Evolutionary conservation across 2,888 invertebrate species (phyloP).

Genomic region (Temnothorax ravouxi): DNA sequence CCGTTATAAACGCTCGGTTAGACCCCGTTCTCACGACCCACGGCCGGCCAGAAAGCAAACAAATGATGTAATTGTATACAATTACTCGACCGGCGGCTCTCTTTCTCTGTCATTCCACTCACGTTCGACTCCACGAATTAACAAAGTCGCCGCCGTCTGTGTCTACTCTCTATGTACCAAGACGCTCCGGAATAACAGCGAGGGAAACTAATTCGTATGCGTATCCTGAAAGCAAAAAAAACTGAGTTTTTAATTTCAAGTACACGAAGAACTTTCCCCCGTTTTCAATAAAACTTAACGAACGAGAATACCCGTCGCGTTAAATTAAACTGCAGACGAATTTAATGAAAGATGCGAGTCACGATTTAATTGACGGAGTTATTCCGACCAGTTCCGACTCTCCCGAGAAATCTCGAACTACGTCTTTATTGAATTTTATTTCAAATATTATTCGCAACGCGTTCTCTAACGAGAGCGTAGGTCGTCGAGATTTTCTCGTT

Average conservation of each 20-base stretch:
- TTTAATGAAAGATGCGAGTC: background rate
- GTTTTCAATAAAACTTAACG: background rate
- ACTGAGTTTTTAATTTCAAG: background rate
- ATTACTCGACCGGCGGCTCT: constrained; percentile 26
- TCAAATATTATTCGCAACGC: background rate
- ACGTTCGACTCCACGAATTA: constrained; percentile 40
- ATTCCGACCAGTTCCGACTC: too few species aligned
- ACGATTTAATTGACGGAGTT: background rate
- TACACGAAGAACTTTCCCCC: background rate
- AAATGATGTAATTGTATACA: constrained; percentile 56
- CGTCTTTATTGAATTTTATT: background rate
- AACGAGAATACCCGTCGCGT: background rate
- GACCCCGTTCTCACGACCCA: constrained; percentile 51
- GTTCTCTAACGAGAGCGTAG: background rate
- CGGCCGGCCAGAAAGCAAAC: constrained; percentile 46
- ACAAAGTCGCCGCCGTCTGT: background rate
- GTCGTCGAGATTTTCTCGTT: background rate
- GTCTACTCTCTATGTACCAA: background rate
- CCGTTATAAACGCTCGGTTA: constrained; percentile 41
- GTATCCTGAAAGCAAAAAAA: background rate
- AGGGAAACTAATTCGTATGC: background rate
- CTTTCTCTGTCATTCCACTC: constrained; percentile 44
- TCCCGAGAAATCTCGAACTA: background rate
- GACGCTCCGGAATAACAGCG: background rate
- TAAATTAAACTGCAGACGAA: background rate